Evolutionary conservation across 2,797 vertebrate genomes (phyloP), one percentile per base, ranked within the genome.

Genomic region (Threskiornis aethiopicus): DNA sequence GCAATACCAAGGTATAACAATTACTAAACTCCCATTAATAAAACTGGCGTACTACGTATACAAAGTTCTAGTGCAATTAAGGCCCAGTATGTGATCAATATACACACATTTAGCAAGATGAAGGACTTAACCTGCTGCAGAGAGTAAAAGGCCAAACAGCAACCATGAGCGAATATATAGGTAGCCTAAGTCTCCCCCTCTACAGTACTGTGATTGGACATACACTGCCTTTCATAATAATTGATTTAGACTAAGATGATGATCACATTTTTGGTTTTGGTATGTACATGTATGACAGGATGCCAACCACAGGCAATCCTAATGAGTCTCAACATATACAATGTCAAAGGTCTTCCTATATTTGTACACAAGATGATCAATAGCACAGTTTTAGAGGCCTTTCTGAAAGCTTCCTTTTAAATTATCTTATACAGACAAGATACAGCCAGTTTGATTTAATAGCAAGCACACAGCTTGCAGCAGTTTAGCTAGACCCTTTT

Each of bases 291-390:
- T 0, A 1, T 46, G 39, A 49, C 18, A 77, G 18, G 21, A 59
- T 59, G 29, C 3, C 5, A 52, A 11, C 14, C 21, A 31, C 39
- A 46, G 47, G 29, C 12, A 37, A 41, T n/a, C 9, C 20, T 41
- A 49, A 69, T n/a, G 9, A 52, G 5, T 61, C 24, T 73, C 44
- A 69, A 37, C 11, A 35, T 19, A 29, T 24, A 28, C 17, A 11
- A 5, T 13, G 8, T 47, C 1, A 1, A 64, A 85, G 5, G 4
- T 35, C 17, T 46, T 6, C 17, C 10, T 47, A 1, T 41, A 28
- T 37, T 95, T 72, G n/a, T 37, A 58, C 5, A 62, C 0, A 0
- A 42, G n/a, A 20, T 72, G 67, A 67, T 21, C 24, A 39, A n/a
- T 57, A 65, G 47, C 4, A 46, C 15, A 33, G 31, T 66, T 19